Evolutionary conservation across 2,888 invertebrate genomes (phyloP).

Genomic region (Pasiphila rectangulata): DNA sequence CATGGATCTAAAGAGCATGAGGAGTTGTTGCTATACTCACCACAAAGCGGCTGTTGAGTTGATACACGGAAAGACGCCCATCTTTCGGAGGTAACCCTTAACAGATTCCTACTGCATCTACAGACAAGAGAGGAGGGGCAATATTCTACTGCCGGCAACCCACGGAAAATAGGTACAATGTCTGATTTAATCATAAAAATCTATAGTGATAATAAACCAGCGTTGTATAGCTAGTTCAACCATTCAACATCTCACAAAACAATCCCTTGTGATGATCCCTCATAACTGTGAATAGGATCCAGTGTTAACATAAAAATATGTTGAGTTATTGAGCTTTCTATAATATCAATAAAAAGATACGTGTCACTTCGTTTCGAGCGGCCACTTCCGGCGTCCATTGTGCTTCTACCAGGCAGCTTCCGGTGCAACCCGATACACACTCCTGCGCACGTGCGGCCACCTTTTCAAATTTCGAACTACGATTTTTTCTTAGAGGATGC

Average conservation of each 20-base stretch:
- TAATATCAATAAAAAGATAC: conserved; percentile 80
- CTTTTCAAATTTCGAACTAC: conserved; percentile 71
- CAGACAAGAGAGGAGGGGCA: no score
- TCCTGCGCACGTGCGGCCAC: conserved; percentile 80
- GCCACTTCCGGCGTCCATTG: conserved; percentile 79
- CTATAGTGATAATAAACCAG: not conserved
- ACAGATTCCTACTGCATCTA: no score
- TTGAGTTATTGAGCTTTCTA: conserved; percentile 75
- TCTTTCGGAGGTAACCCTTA: no score
- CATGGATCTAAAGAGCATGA: no score
- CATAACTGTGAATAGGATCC: conserved; percentile 54
- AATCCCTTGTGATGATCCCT: no score
- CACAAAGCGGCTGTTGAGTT: no score
- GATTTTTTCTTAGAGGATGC: conserved; percentile 58
- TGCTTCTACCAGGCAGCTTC: conserved; percentile 70
- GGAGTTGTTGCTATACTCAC: no score
- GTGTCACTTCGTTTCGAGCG: conserved; percentile 76
- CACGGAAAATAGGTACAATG: no score
- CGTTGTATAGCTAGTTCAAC: no score
- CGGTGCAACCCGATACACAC: conserved; percentile 80
- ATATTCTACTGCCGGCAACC: no score
- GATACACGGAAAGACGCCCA: no score
- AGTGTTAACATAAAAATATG: conserved; percentile 72
- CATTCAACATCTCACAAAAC: conserved; percentile 13
- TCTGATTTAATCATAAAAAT: no score